These are phyloP conservation scores for Gonocerus acuteangulatus DNA, from an alignment of 2,888 invertebrate genomes.

Conservation along the genomic window DNA sequence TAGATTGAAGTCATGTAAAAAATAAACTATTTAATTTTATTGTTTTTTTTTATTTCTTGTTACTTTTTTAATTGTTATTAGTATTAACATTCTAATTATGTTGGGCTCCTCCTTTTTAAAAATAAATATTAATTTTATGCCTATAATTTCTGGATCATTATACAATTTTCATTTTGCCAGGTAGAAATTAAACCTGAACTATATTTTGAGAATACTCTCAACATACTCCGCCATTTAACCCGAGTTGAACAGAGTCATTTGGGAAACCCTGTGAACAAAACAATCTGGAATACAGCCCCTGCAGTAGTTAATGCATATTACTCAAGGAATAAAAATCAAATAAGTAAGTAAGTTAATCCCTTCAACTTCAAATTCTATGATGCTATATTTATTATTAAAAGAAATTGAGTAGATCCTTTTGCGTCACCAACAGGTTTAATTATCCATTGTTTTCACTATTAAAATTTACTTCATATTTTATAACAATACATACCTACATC, in stretches of 20 bases:
- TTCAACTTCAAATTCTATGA: conserved; percentile 23
- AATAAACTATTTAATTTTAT: no score
- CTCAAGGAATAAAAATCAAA: conserved; percentile 89
- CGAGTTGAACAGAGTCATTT: conserved; percentile 62
- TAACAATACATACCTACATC: not conserved
- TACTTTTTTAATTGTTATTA: no score
- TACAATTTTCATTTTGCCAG: conserved; percentile 38
- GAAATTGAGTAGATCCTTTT: not conserved
- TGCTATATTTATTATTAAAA: not conserved
- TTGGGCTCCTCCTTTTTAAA: no score
- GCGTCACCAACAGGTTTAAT: no score
- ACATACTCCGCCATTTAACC: conserved; percentile 64
- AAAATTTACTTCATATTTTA: not conserved
- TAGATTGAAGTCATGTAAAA: no score
- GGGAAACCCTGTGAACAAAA: conserved; percentile 67
- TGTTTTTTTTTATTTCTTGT: no score
- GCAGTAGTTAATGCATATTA: conserved; percentile 94
- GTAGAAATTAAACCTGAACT: conserved; percentile 60
- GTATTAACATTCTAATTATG: no score
- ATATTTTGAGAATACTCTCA: conserved; percentile 75
- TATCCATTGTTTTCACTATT: not conserved
- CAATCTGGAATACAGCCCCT: conserved; percentile 75
- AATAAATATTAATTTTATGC: not conserved
- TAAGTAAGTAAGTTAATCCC: conserved; percentile 52
- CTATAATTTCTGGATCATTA: not conserved